These are phyloP conservation scores for Microctenopoma lineatum DNA, from an alignment of 2,797 vertebrate species.

Conservation along the genomic window DNA sequence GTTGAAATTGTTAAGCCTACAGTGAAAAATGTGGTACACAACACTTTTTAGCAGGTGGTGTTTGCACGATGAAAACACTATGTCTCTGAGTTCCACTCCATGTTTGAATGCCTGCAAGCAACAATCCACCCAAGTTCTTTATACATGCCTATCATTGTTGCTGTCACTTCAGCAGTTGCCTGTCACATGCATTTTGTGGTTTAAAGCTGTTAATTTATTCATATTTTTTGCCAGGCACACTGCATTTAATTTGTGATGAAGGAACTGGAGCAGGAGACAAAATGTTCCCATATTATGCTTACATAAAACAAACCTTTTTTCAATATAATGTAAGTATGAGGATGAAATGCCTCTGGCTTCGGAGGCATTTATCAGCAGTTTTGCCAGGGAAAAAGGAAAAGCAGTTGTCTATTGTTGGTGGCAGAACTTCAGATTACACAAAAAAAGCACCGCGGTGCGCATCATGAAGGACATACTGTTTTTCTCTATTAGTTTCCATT, in stretches of 20 bases:
- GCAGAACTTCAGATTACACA: constrained; percentile 10
- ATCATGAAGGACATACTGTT: neutral
- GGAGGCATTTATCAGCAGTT: constrained; percentile 47
- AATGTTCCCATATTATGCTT: constrained; percentile 51
- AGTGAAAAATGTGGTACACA: constrained; percentile 34
- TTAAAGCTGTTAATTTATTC: constrained; percentile 66
- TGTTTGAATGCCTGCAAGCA: constrained; percentile 50
- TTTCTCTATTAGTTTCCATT: neutral
- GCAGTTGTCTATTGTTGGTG: constrained; percentile 29
- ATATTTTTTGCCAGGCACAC: constrained; percentile 54
- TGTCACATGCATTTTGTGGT: constrained; percentile 57
- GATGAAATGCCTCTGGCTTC: constrained; percentile 54
- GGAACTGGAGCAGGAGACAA: constrained; percentile 57
- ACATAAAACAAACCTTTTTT: constrained; percentile 37
- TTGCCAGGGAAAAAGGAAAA: constrained; percentile 10
- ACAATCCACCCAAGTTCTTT: constrained; percentile 37
- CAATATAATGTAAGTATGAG: constrained; percentile 44
- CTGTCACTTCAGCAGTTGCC: constrained; percentile 53
- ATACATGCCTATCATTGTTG: constrained; percentile 49
- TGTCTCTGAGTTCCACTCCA: constrained; percentile 35
- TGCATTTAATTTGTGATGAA: constrained; percentile 68
- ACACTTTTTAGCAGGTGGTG: constrained; percentile 59
- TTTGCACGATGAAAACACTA: constrained; percentile 41
- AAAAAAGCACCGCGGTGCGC: constrained; percentile 14
- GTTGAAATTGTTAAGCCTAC: constrained; percentile 10